phyloP scores from a whole-genome alignment of 2,113 vertebrate species.

The Okapia johnstoni region DNA sequence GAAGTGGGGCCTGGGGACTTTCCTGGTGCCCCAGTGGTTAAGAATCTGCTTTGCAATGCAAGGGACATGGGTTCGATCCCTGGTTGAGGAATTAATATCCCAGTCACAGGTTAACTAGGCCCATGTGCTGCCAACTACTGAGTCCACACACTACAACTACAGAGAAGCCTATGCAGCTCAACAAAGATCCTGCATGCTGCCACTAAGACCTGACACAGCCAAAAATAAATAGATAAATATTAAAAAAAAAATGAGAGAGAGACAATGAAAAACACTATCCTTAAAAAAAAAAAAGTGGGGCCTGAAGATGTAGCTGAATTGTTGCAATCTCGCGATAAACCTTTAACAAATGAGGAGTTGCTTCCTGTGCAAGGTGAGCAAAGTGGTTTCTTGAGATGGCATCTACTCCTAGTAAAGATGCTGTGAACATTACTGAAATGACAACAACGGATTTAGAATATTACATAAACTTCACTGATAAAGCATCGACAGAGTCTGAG shows the following conservation, averaged over 20 bases:
- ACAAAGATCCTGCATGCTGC: not conserved
- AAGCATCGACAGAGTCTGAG: not conserved
- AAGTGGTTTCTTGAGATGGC: not conserved
- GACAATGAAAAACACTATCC: not conserved
- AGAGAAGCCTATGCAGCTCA: not conserved
- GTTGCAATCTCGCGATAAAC: not conserved
- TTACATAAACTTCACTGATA: not conserved
- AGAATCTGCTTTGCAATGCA: not conserved
- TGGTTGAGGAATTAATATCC: not conserved
- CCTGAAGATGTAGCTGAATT: not conserved
- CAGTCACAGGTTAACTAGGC: not conserved
- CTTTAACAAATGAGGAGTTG: not conserved
- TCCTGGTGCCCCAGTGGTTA: not conserved
- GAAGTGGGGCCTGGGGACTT: not conserved
- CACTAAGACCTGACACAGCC: not conserved
- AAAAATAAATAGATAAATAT: not conserved
- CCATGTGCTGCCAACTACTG: not conserved
- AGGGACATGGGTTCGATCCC: not conserved
- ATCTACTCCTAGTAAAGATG: not conserved
- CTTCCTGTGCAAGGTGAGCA: not conserved
- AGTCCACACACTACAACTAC: not conserved
- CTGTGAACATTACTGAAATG: not conserved
- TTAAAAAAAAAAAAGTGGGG: not conserved
- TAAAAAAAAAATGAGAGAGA: not conserved
- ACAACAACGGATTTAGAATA: not conserved